phyloP scores from a whole-genome alignment of 2,888 invertebrate genomes.

The Apeira syringaria region DNA sequence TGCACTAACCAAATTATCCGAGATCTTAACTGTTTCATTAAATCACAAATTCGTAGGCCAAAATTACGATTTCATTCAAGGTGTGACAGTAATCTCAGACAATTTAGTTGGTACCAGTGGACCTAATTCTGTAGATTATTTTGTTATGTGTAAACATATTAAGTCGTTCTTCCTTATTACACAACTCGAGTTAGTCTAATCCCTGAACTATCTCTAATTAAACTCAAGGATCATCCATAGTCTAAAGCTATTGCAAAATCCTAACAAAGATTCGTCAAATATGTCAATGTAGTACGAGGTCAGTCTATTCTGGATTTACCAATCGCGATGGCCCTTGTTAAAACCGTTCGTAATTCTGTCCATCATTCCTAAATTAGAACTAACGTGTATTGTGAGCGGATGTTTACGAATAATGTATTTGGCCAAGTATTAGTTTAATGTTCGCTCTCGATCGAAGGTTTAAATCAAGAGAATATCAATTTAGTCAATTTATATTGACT shows the following conservation, averaged over 20 bases:
- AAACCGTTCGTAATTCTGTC: neutral
- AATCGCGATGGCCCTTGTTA: conserved; percentile 6
- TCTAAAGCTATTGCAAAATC: conserved; percentile 11
- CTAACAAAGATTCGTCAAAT: conserved; percentile 18
- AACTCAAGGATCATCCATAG: conserved; percentile 13
- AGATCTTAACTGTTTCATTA: too few species aligned
- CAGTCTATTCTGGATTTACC: conserved; percentile 15
- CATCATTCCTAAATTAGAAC: neutral
- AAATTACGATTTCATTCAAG: too few species aligned
- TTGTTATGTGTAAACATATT: too few species aligned
- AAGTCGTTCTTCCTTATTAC: neutral
- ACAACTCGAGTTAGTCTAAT: neutral
- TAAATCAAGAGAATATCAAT: too few species aligned
- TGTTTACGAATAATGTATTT: conserved; percentile 9
- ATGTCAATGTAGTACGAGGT: conserved; percentile 19
- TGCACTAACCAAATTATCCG: too few species aligned
- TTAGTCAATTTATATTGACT: too few species aligned
- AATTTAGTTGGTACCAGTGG: too few species aligned
- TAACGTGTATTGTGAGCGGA: conserved; percentile 1
- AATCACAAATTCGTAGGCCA: too few species aligned
- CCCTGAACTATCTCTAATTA: neutral
- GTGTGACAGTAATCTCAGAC: too few species aligned
- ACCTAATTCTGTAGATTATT: too few species aligned
- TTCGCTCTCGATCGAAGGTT: neutral
- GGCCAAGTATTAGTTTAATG: neutral